These are phyloP conservation scores for Nebria brevicollis DNA, from an alignment of 2,888 invertebrate genomes.

Conservation along the genomic window DNA sequence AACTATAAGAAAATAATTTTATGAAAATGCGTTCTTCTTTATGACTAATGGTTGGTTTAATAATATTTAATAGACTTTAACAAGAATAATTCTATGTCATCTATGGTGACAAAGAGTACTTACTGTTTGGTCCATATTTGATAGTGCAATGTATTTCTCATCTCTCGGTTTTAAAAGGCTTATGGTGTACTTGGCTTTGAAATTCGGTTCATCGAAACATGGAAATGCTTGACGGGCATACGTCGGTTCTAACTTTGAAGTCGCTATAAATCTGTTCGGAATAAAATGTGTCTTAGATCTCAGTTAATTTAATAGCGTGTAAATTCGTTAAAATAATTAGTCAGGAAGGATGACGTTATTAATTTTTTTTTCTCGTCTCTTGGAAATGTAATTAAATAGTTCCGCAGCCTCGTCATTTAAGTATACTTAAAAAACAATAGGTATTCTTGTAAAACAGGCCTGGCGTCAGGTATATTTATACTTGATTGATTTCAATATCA, in stretches of 20 bases:
- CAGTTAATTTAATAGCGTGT: background rate
- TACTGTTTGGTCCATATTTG: conserved; percentile 82
- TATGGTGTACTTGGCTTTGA: conserved; percentile 87
- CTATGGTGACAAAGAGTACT: no score
- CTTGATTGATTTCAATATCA: background rate
- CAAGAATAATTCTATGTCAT: no score
- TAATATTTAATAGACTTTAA: no score
- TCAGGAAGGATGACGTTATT: background rate
- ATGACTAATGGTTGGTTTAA: no score
- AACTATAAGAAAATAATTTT: no score
- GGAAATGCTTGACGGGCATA: conserved; percentile 94
- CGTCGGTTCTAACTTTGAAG: conserved; percentile 95
- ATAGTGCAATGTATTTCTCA: conserved; percentile 77
- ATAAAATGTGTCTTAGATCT: conserved; percentile 8
- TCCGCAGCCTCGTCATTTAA: background rate
- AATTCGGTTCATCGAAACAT: conserved; percentile 93
- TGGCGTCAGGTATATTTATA: background rate
- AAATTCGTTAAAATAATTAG: conserved; percentile 2
- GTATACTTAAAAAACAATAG: background rate
- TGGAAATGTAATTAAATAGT: background rate
- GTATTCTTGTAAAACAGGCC: background rate
- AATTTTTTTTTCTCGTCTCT: background rate
- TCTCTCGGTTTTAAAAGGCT: conserved; percentile 78
- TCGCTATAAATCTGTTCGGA: conserved; percentile 78
- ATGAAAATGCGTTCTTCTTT: no score